Evolutionary conservation across 2,113 vertebrate genomes (phyloP).

Genomic region (Passer domesticus): DNA sequence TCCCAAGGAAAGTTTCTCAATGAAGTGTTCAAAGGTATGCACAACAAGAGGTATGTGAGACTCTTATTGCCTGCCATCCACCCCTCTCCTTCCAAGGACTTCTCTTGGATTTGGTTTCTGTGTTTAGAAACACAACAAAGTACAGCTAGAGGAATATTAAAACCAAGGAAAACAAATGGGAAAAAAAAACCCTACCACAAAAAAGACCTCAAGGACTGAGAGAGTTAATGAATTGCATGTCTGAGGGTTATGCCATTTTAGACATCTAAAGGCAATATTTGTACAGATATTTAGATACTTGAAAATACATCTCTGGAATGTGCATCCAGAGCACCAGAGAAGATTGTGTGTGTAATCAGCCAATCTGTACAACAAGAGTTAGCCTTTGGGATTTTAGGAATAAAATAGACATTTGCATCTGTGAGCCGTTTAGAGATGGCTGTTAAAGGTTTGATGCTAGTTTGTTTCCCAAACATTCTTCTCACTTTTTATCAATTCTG

Average conservation of each 20-base stretch:
- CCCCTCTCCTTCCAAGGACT: neutral
- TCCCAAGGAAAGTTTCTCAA: conserved; percentile 61
- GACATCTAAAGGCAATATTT: neutral
- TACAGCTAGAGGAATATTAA: neutral
- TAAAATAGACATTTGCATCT: neutral
- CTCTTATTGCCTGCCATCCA: neutral
- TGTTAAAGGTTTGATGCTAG: neutral
- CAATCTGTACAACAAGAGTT: neutral
- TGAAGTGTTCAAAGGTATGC: conserved; percentile 73
- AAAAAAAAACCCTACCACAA: neutral
- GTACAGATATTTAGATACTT: neutral
- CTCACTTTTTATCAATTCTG: neutral
- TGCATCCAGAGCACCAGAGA: neutral
- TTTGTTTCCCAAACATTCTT: neutral
- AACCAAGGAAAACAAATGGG: neutral
- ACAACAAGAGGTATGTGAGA: conserved; percentile 71
- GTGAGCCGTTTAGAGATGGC: neutral
- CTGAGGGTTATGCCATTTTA: neutral
- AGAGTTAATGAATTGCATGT: neutral
- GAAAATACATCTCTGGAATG: neutral
- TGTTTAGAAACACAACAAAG: neutral
- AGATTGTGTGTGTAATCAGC: neutral
- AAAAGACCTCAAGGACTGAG: neutral
- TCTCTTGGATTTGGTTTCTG: neutral
- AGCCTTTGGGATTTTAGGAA: neutral